These are phyloP conservation scores for Lagocephalus sceleratus DNA, from an alignment of 2,797 vertebrate species.

Conservation along the genomic window DNA sequence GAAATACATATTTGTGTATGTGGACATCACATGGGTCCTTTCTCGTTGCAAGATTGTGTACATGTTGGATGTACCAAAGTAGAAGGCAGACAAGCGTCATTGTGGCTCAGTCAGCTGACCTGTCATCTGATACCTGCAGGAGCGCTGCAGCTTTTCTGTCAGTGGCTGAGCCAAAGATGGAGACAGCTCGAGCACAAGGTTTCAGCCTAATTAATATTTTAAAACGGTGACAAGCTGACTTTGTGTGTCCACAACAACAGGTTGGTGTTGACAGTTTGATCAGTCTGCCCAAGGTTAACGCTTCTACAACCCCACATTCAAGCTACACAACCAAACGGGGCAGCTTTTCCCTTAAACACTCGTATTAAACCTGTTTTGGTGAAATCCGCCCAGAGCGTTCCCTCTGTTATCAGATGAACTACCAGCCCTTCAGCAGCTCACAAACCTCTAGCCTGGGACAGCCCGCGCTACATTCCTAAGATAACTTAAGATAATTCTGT, in stretches of 20 bases:
- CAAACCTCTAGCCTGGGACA: too few relatives aligned
- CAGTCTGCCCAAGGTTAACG: not conserved
- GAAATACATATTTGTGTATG: too few relatives aligned
- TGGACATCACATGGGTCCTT: too few relatives aligned
- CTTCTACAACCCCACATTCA: too few relatives aligned
- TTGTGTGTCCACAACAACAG: constrained; percentile 51
- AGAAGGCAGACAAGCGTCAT: constrained; percentile 8
- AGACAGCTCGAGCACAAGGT: constrained; percentile 40
- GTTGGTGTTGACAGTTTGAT: constrained; percentile 19
- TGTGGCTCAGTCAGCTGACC: constrained; percentile 46
- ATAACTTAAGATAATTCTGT: not conserved
- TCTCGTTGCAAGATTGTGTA: not conserved
- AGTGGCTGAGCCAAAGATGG: constrained; percentile 26
- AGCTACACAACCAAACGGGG: too few relatives aligned
- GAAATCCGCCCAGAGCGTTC: too few relatives aligned
- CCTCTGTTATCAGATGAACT: too few relatives aligned
- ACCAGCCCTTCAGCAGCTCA: not conserved
- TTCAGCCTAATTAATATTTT: constrained; percentile 71
- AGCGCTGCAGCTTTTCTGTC: constrained; percentile 9
- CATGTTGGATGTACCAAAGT: not conserved
- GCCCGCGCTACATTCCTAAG: not conserved
- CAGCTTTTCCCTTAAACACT: too few relatives aligned
- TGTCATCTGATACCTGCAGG: constrained; percentile 62
- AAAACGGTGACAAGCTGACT: constrained; percentile 58
- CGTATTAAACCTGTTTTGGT: too few relatives aligned